Conservation (phyloP, 2,113 vertebrate genomes). For the Urocynchramus pylzowi region DNA sequence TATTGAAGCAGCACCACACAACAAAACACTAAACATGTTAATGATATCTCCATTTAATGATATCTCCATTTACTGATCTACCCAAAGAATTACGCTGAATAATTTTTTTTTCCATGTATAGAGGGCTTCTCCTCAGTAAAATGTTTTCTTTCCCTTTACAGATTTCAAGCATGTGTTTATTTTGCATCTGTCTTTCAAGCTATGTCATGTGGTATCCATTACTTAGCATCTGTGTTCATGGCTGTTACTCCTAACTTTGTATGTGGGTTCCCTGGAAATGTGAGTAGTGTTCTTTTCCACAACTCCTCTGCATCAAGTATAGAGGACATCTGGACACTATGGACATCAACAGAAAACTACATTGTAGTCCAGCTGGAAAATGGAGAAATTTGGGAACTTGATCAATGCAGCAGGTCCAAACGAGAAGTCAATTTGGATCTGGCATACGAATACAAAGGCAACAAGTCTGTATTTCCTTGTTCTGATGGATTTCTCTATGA, state of each 20-base stretch:
- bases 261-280: slow-evolving; percentile 77
- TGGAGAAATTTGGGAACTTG: slow-evolving; percentile 89
- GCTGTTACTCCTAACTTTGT: slow-evolving; percentile 84
- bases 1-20: neutral
- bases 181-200: slow-evolving; percentile 88
- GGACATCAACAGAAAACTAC: slow-evolving; percentile 65
- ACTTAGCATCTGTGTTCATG: slow-evolving; percentile 90
- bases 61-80: neutral
- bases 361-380: slow-evolving; percentile 76
- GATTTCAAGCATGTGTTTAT: slow-evolving; percentile 89
- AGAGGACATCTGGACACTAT: slow-evolving; percentile 76
- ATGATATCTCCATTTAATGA: neutral
- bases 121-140: neutral
- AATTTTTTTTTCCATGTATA: neutral
- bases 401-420: slow-evolving; percentile 76
- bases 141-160: slow-evolving; percentile 57
- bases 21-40: neutral
- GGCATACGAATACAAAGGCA: slow-evolving; percentile 76
- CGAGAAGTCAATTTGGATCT: slow-evolving; percentile 60
- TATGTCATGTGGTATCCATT: slow-evolving; percentile 89
- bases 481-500: slow-evolving; percentile 81
- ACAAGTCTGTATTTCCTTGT: slow-evolving; percentile 76
- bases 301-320: slow-evolving; percentile 74
- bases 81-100: neutral
- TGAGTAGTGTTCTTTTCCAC: slow-evolving; percentile 75